Evolutionary conservation across 2,888 invertebrate species (phyloP), one percentile per base, ranked within the genome.

Genomic region (Apotomis capreana): DNA sequence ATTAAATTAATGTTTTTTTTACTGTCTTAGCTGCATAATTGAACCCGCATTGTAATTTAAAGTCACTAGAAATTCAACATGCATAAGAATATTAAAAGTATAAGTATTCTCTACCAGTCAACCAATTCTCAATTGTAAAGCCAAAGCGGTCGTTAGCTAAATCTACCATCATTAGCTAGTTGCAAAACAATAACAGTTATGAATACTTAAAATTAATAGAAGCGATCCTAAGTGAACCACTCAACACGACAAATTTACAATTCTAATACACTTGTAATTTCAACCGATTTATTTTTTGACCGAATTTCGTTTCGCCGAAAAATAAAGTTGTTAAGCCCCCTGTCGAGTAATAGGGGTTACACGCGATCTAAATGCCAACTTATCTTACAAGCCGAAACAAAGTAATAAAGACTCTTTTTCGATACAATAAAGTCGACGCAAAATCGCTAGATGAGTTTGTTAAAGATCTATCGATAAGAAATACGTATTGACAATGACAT

Each of bases 271-370:
- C 82, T 80, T 81, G 85, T 85, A 85, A 87, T 86, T 81, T 77
- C 75, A 75, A 78, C 80, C 80, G 81, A 84, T 84, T 87, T 87
- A 87, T 87, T 83, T 40, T 85, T 83, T 84, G 83, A 71, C 74
- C 71, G 69, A 69, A 75, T 83, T 85, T 83, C 80, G 81, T 83
- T 85, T 85, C 84, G 85, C 85, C 84, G 84, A 88, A 89, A 86
- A 88, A 91, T 91, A 88, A 87, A 90, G 90, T 90, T 89, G 90
- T 91, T 88, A 86, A 82, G 82, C 78, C 74, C 74, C 75, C 73
- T 70, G 76, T 81, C 76, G 78, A 78, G 78, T 81, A 80, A 83
- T 84, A 80, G 84, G 85, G 84, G 84, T 81, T 77, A 73, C 90
- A 91, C 90, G 89, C 89, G 88, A 90, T 84, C 78, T 78, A 46